Conservation (phyloP, 2,113 vertebrate species). For the Ailurus styani region DNA sequence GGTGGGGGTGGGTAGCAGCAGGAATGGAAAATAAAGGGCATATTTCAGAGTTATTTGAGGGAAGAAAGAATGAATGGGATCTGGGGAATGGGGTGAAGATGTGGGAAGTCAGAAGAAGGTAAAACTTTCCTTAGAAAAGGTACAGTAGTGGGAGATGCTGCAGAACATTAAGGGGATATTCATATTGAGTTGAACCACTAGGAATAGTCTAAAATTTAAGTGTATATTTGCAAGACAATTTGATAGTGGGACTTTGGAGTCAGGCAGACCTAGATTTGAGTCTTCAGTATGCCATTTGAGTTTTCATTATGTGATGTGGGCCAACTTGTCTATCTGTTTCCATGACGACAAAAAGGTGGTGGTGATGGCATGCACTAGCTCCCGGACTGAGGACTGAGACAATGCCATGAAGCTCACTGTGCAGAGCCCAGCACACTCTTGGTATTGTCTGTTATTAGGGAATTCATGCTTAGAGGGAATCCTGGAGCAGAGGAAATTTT, state of each 20-base stretch:
- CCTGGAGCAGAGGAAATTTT: constrained; percentile 33
- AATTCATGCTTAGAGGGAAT: background rate
- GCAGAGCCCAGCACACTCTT: background rate
- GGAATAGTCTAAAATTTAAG: background rate
- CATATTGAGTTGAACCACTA: background rate
- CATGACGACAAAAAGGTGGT: background rate
- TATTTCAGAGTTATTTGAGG: background rate
- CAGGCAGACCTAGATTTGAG: background rate
- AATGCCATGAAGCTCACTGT: background rate
- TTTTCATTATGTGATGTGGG: background rate
- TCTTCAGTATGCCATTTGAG: background rate
- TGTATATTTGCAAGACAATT: background rate
- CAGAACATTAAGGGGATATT: background rate
- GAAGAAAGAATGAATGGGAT: background rate
- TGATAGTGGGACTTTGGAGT: background rate
- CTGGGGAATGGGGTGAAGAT: background rate
- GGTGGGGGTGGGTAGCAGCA: background rate
- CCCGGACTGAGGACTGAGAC: background rate
- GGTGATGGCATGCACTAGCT: background rate
- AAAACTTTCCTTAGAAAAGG: background rate
- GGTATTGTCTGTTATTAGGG: constrained; percentile 10
- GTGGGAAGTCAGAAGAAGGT: background rate
- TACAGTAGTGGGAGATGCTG: background rate
- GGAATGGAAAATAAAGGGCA: background rate
- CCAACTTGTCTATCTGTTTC: background rate